Evolutionary conservation across 2,797 vertebrate species (phyloP).

Genomic region (Onychomys leucogaster): DNA sequence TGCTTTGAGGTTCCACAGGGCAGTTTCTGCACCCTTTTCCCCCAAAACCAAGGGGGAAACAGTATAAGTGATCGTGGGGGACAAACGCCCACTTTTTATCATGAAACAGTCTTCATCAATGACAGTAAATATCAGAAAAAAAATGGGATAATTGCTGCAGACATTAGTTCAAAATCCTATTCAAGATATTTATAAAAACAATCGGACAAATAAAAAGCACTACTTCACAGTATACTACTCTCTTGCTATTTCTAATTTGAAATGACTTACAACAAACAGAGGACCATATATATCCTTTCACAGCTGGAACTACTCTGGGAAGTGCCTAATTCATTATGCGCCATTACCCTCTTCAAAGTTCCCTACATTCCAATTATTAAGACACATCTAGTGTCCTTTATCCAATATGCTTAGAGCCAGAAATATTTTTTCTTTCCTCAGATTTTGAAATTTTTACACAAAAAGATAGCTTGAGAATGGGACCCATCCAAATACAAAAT

Average conservation of each 20-base stretch:
- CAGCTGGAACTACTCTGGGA: neutral
- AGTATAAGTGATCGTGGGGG: neutral
- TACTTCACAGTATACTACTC: neutral
- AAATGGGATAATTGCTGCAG: neutral
- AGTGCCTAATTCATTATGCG: neutral
- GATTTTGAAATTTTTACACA: neutral
- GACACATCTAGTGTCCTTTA: neutral
- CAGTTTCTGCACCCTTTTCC: neutral
- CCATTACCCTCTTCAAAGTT: neutral
- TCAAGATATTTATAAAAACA: conserved; percentile 17
- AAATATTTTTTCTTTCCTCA: neutral
- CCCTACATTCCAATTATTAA: neutral
- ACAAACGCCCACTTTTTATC: neutral
- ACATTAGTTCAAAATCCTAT: neutral
- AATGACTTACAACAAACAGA: neutral
- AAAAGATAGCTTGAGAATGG: neutral
- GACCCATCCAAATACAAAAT: neutral
- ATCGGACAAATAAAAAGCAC: neutral
- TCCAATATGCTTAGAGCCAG: neutral
- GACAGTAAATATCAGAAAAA: neutral
- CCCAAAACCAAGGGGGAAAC: neutral
- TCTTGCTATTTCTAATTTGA: neutral
- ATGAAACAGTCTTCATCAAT: neutral
- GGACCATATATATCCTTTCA: neutral
- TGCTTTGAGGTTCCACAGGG: neutral